phyloP scores from a whole-genome alignment of 2,113 vertebrate species.

The Jacana jacana region DNA sequence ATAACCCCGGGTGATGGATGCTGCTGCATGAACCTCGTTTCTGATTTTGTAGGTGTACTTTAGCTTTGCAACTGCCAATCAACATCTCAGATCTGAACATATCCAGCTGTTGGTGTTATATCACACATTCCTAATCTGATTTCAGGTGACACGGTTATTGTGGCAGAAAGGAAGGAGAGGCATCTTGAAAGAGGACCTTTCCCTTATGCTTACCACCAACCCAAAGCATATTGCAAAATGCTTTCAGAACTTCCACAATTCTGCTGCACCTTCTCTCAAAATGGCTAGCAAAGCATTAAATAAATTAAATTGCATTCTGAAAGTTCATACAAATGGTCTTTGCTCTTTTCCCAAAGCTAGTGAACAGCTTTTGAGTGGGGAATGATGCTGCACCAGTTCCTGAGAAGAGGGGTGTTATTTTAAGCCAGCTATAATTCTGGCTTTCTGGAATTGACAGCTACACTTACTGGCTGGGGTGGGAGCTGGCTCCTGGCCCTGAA shows the following conservation, averaged over 20 bases:
- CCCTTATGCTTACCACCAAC: background rate
- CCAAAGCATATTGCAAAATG: background rate
- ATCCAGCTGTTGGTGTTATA: background rate
- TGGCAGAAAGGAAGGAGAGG: background rate
- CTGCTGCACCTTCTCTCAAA: background rate
- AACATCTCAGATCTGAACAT: background rate
- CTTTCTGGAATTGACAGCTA: background rate
- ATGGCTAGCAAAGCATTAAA: background rate
- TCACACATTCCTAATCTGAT: background rate
- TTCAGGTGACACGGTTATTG: background rate
- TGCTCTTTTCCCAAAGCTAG: background rate
- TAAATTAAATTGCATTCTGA: background rate
- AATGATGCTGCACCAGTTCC: background rate
- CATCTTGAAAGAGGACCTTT: background rate
- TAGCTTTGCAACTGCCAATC: background rate
- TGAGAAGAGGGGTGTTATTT: background rate
- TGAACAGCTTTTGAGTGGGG: conserved; percentile 28
- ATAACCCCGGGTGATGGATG: background rate
- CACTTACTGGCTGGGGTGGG: background rate
- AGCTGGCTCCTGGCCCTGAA: background rate
- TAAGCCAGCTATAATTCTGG: background rate
- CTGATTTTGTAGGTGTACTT: background rate
- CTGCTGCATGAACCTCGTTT: background rate
- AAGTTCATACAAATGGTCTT: background rate
- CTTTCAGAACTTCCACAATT: background rate